Evolutionary conservation across 2,888 invertebrate genomes (phyloP), one percentile per base, ranked within the genome.

Genomic region (Ophioninae sp.): DNA sequence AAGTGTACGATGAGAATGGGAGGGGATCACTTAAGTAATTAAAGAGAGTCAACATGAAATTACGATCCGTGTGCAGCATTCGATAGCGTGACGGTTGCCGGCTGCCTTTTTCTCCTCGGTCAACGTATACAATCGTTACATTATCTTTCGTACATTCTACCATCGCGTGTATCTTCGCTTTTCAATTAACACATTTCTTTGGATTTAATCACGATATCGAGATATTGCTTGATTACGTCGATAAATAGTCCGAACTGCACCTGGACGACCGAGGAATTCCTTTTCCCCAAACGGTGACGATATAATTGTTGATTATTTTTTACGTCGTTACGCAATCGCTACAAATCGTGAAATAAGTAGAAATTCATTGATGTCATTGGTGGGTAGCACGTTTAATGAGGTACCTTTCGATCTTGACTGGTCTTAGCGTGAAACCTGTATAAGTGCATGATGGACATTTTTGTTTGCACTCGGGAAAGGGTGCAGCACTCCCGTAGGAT

Each of bases 401-500:
- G 30, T 30, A 30, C 30, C 2, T 30, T 30, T 3, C 30, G 67
- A 80, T 80, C 83, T 80, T 83, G 80, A 77, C 68, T 68, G 68
- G 72, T 58, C 20, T 72, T 23, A 30, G 67, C 22, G 61, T 59
- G 41, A 37, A 68, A 79, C 65, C 76, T 72, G 73, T 61, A n/a
- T 59, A 83, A 68, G 13, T 73, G 77, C 75, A 82, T 82, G 75
- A 61, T 67, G 77, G 59, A 44, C 56, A 72, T 75, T 67, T 68
- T 58, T 37, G 37, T n/a, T 69, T 58, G 30, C 23, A 41, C 44
- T 51, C 39, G 20, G 65, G 23, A 61, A 83, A 75, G 80, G 80
- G 85, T 81, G 83, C 85, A 85, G 80, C 82, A 64, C 67, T 67
- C 77, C 23, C 79, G 68, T 71, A 76, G 83, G 85, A 85, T 83